Base-by-base conservation (phyloP, 1,140 invertebrate genomes). In the Anadara kagoshimensis region DNA sequence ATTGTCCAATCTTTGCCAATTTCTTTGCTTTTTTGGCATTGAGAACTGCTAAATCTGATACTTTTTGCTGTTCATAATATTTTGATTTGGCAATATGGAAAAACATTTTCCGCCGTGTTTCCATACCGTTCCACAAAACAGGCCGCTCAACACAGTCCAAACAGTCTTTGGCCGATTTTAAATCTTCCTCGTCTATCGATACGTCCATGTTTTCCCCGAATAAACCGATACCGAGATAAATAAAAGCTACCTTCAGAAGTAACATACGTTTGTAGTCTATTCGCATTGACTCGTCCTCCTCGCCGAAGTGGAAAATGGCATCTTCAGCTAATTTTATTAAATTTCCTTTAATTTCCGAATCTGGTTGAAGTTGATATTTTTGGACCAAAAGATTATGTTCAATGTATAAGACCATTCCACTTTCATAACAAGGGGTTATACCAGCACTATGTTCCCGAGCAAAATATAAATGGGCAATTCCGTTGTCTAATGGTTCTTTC, bases 401-500 rank as follows among this genome's bases (percentile, higher is more conserved):
- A 12, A 73, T 73, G n/a, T 73, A 73, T 53, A 51, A 67, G 11
- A 73, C 71, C 71, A 73, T 73, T 7, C 71, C 71, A 24, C 63
- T 73, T 18, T 73, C 71, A 26, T 73, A 67, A 29, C 71, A 58
- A 0, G 71, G 71, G 10, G 24, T 12, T 4, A 73, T 26, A 18
- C 43, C 45, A 51, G 49, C 56, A 26, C 53, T 45, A 22, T 73
- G 71, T 18, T 66, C 12, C 44, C 49, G 66, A 12, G 71, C 63
- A 29, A 36, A 59, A 4, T 73, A 44, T 29, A 73, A 51, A 20
- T 61, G 41, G 10, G 20, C 44, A 16, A 73, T 18, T 16, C 71
- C 71, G 5, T 59, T 53, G n/a, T 73, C 71, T n/a, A 73, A 10
- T 11, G 59, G 44, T 22, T 57, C 47, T 57, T 24, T 45, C 69